phyloP scores from a whole-genome alignment of 2,113 vertebrate species.

The Thryonomys swinderianus region DNA sequence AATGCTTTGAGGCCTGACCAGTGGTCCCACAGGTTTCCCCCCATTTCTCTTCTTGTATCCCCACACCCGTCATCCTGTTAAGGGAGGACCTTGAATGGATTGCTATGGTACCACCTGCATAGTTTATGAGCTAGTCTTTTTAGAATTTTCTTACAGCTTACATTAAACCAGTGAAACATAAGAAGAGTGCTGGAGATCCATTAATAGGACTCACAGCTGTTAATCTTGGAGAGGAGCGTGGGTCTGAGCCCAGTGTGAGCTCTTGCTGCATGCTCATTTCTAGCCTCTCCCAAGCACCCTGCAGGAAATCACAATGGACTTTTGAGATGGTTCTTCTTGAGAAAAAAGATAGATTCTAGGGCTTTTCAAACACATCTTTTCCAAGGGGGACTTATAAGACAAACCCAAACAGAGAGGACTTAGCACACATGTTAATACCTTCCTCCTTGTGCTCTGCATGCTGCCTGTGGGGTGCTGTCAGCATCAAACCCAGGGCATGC shows the following conservation, averaged over 20 bases:
- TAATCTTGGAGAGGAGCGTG: background rate
- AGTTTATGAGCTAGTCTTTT: background rate
- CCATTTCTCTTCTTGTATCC: background rate
- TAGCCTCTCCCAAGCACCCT: background rate
- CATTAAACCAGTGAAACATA: constrained; percentile 60
- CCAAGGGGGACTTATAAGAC: background rate
- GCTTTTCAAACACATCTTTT: background rate
- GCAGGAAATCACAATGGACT: background rate
- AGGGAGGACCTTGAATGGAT: background rate
- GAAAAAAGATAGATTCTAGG: background rate
- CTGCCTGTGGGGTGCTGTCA: background rate
- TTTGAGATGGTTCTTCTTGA: constrained; percentile 20
- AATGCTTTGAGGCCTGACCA: background rate
- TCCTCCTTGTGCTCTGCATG: background rate
- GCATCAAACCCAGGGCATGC: background rate
- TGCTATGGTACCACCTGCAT: constrained; percentile 10
- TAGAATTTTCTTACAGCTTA: constrained; percentile 28
- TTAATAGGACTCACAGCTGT: constrained; percentile 67
- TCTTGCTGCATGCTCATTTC: background rate
- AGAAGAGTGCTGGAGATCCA: constrained; percentile 50
- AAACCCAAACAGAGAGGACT: background rate
- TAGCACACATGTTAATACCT: background rate
- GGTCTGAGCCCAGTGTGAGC: background rate
- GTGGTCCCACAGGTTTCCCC: background rate
- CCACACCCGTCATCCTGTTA: fast-evolving